These are phyloP conservation scores for Procambarus clarkii DNA, from an alignment of 1,140 invertebrate species.

Conservation along the genomic window DNA sequence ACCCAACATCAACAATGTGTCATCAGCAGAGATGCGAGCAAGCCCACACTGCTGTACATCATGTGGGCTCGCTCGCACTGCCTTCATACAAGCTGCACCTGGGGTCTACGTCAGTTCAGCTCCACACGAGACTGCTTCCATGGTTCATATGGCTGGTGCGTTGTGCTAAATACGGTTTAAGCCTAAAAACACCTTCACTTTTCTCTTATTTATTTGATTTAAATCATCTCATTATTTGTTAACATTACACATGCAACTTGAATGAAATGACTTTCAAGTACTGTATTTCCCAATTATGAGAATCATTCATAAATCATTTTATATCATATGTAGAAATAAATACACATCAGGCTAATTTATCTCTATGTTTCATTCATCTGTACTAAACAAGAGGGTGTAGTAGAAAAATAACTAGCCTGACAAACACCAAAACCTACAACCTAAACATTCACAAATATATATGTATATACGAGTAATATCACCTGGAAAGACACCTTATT, in stretches of 20 bases:
- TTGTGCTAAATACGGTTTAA: slow-evolving; percentile 49
- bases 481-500: slow-evolving; percentile 36
- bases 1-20: slow-evolving; percentile 66
- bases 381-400: slow-evolving; percentile 35
- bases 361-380: slow-evolving; percentile 1
- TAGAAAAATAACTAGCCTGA: slow-evolving; percentile 32
- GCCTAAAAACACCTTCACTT: slow-evolving; percentile 49
- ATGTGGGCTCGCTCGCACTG: slow-evolving; percentile 55
- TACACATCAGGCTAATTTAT: background rate
- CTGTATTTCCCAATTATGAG: background rate
- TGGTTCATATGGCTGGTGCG: slow-evolving; percentile 31
- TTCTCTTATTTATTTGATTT: slow-evolving; percentile 36
- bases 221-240: background rate
- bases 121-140: slow-evolving; percentile 52
- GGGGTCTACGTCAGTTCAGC: slow-evolving; percentile 40
- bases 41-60: slow-evolving; percentile 40
- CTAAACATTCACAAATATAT: slow-evolving; percentile 6
- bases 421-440: slow-evolving; percentile 15
- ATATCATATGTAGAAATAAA: background rate
- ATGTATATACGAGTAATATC: slow-evolving; percentile 19
- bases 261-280: background rate
- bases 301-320: background rate
- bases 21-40: slow-evolving; percentile 37
- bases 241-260: slow-evolving; percentile 46
- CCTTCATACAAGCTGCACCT: slow-evolving; percentile 48